These are phyloP conservation scores for Drosophila pachea DNA, from an alignment of 1,140 invertebrate genomes.

Conservation along the genomic window DNA sequence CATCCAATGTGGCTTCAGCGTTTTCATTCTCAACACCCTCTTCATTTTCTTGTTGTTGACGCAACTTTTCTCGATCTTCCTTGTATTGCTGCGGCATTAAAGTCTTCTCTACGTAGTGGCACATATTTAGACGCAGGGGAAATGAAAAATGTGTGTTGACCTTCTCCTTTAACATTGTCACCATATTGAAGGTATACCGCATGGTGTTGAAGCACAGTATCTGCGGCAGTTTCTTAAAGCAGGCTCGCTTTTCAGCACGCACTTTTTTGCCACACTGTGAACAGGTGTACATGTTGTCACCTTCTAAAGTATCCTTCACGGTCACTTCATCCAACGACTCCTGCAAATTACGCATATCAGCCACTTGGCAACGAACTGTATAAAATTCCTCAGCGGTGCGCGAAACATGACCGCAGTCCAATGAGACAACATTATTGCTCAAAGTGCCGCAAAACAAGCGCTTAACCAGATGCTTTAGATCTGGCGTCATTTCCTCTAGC, in stretches of 20 bases:
- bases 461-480: conserved; percentile 94
- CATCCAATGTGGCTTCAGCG: conserved; percentile 62
- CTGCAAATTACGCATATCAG: conserved; percentile 96
- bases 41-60: conserved; percentile 30
- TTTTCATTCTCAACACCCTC: conserved; percentile 58
- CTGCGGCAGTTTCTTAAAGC: conserved; percentile 95
- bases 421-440: conserved; percentile 96
- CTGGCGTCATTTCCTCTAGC: conserved; percentile 96
- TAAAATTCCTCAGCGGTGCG: conserved; percentile 97
- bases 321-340: conserved; percentile 97
- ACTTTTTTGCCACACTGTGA: conserved; percentile 97
- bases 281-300: conserved; percentile 98
- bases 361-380: conserved; percentile 95
- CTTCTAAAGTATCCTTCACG: conserved; percentile 96
- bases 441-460: conserved; percentile 94
- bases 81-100: conserved; percentile 93
- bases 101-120: conserved; percentile 95
- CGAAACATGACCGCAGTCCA: conserved; percentile 96
- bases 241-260: conserved; percentile 94
- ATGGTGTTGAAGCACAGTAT: conserved; percentile 98
- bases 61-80: conserved; percentile 77
- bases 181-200: conserved; percentile 99
- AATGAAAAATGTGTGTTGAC: conserved; percentile 99
- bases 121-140: conserved; percentile 94
- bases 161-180: conserved; percentile 98